phyloP scores from a whole-genome alignment of 1,140 invertebrate species.

The Mamestra configurata region DNA sequence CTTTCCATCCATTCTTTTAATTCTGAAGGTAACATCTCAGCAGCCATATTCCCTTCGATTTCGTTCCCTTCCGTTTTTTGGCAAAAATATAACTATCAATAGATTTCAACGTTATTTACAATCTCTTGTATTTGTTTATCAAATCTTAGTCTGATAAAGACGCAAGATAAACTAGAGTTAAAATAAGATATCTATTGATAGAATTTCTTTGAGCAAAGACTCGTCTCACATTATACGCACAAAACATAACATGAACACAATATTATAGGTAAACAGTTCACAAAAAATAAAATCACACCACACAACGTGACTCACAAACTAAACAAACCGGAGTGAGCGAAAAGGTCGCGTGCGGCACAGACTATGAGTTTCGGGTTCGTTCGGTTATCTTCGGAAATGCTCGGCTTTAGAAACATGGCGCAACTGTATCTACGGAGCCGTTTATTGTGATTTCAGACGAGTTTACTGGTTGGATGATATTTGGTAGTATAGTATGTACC shows the following conservation, averaged over 20 bases:
- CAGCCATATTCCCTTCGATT: neutral
- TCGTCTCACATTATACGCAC: neutral
- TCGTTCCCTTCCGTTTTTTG: neutral
- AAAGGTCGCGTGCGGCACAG: neutral
- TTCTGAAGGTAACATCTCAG: neutral
- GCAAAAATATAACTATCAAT: neutral
- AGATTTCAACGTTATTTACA: neutral
- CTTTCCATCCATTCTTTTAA: slow-evolving; percentile 41
- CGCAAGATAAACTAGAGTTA: neutral
- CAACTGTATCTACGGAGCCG: too few relatives aligned
- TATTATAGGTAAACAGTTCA: neutral
- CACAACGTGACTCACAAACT: neutral
- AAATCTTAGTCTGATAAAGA: neutral
- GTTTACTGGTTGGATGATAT: too few relatives aligned
- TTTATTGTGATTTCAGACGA: too few relatives aligned
- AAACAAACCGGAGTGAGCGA: neutral
- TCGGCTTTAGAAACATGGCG: neutral
- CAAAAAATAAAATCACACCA: neutral
- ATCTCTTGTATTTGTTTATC: neutral
- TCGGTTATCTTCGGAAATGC: slow-evolving; percentile 6
- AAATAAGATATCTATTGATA: neutral
- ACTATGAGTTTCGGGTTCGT: neutral
- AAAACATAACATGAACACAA: neutral
- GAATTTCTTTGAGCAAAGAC: neutral
- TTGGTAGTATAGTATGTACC: too few relatives aligned